These are phyloP conservation scores for Drosophila picticornis DNA, from an alignment of 2,888 invertebrate genomes.

Conservation along the genomic window DNA sequence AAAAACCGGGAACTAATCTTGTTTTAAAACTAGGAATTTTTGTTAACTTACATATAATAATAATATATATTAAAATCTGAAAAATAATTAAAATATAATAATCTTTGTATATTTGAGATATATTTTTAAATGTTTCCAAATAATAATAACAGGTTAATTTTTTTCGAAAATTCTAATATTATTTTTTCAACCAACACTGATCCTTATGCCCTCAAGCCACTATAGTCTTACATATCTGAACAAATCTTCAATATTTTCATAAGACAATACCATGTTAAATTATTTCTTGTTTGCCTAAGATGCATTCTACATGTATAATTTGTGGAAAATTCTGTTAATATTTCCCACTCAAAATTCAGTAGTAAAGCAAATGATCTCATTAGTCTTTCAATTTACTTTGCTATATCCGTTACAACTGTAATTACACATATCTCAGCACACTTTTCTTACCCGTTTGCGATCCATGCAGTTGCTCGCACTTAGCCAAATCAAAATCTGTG, in stretches of 20 bases:
- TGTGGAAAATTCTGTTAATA: background rate
- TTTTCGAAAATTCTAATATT: background rate
- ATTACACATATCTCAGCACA: background rate
- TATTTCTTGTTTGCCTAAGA: background rate
- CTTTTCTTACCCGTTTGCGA: conserved; percentile 86
- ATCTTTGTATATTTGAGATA: background rate
- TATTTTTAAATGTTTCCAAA: background rate
- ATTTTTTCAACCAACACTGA: background rate
- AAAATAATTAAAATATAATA: background rate
- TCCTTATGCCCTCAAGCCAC: background rate
- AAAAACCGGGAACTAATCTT: background rate
- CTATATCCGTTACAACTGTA: no score
- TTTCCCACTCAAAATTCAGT: background rate
- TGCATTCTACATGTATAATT: background rate
- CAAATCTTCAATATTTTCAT: background rate
- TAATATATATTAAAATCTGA: background rate
- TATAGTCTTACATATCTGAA: background rate
- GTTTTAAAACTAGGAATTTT: background rate
- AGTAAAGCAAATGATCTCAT: background rate
- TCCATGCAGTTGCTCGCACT: conserved; percentile 88
- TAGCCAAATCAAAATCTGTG: conserved; percentile 70
- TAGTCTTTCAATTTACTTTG: no score
- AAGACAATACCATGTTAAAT: no score
- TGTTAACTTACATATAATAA: background rate
- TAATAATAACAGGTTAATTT: background rate